These are phyloP conservation scores for Drosophila parthenogenetica DNA, from an alignment of 2,888 invertebrate species.

Conservation along the genomic window DNA sequence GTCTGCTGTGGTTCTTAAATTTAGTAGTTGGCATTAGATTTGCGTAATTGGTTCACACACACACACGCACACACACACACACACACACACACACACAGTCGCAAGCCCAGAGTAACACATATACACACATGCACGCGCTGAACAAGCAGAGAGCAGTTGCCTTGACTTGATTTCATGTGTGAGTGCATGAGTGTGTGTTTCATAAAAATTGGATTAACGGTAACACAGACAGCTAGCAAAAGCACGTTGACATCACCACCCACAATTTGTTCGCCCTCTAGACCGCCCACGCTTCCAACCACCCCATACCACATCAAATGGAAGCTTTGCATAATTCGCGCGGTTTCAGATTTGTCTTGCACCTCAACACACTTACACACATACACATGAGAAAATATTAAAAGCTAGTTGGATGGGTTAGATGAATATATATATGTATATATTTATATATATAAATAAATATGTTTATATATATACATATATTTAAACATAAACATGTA, in stretches of 20 bases:
- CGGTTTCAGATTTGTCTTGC: constrained; percentile 41
- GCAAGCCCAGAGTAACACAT: no score
- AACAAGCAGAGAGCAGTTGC: constrained; percentile 28
- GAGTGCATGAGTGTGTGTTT: constrained; percentile 19
- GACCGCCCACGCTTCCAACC: neutral
- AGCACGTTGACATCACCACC: constrained; percentile 38
- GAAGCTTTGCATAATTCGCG: constrained; percentile 66
- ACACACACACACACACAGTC: constrained; percentile 23
- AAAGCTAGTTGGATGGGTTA: constrained; percentile 7
- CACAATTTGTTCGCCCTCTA: neutral
- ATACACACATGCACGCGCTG: constrained; percentile 2
- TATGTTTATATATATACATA: constrained; percentile 3
- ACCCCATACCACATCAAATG: constrained; percentile 8
- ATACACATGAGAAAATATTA: constrained; percentile 7
- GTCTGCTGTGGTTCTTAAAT: constrained; percentile 30
- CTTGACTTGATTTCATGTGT: constrained; percentile 44
- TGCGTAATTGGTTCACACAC: constrained; percentile 69
- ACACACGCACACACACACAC: neutral
- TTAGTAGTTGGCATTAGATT: constrained; percentile 63
- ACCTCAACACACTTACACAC: constrained; percentile 19
- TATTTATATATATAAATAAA: constrained; percentile 7
- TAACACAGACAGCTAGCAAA: constrained; percentile 40
- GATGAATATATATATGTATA: constrained; percentile 8
- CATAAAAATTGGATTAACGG: constrained; percentile 70
- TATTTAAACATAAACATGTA: constrained; percentile 10